Evolutionary conservation across 2,113 vertebrate genomes (phyloP), one percentile per base, ranked within the genome.

Genomic region (Nanorana parkeri): DNA sequence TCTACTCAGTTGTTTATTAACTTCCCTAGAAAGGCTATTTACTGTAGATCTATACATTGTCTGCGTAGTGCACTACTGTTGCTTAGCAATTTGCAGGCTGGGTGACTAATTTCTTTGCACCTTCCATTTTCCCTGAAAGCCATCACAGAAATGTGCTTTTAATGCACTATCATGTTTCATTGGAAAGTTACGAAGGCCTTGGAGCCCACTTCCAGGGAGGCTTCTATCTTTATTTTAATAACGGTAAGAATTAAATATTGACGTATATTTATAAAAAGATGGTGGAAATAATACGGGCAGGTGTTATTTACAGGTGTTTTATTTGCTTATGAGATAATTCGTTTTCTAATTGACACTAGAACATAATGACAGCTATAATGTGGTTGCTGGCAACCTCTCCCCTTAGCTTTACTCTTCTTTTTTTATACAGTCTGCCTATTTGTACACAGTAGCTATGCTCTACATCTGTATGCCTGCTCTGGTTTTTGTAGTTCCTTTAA

Each of bases 61-160:
- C 26, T 74, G 58, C 71, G 36, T 60, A 58, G 5, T 21, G n/a
- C 15, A 21, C 68, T 73, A 56, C 26, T 21, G 71, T 74, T 74
- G 71, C 71, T 71, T 71, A 71, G 68, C 68, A 71, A 24, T 54
- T 21, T 26, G 68, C 68, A 26, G 6, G 47, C 21, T 58, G 29
- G 52, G 54, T 74, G 54, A 36, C 28, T 55, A 13, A 54, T 55
- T 20, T 60, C 71, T 60, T n/a, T 36, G 36, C 54, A 32, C 20
- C 26, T n/a, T 73, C 24, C 17, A 51, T 73, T 26, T 29, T 73
- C 23, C n/a, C 19, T 55, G 1, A 17, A 29, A 73, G 10, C 8
- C 19, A 4, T 36, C 26, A n/a, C 11, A 20, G 19, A 36, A 36
- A 36, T 36, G 19, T 36, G 19, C 7, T 36, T 66, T 64, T 66